These are phyloP conservation scores for Aplodontia rufa DNA, from an alignment of 2,113 vertebrate species.

Conservation along the genomic window DNA sequence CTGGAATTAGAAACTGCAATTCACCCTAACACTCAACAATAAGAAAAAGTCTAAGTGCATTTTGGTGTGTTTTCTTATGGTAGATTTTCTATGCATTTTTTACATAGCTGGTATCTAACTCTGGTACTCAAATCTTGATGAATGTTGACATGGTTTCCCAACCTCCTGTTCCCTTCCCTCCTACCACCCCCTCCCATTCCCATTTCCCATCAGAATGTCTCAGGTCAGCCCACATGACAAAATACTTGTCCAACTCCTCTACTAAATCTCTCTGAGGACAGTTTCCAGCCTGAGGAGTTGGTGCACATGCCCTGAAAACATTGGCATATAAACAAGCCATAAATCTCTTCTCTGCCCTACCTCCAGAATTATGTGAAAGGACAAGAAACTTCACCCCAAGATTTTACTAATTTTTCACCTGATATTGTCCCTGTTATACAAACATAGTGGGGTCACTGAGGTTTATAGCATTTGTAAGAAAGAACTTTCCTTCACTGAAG, in stretches of 20 bases:
- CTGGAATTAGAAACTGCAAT: background rate
- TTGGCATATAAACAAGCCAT: background rate
- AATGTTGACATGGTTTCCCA: background rate
- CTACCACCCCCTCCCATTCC: background rate
- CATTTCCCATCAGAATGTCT: background rate
- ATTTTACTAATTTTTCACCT: background rate
- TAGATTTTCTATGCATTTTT: background rate
- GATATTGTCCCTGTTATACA: background rate
- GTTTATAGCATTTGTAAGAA: background rate
- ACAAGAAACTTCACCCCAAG: too few species aligned
- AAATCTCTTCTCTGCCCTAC: rapidly evolving
- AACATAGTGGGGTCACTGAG: background rate
- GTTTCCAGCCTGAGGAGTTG: background rate
- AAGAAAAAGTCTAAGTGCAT: background rate
- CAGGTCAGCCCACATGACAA: background rate
- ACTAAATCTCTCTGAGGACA: background rate
- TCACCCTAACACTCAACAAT: background rate
- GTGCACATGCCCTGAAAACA: background rate
- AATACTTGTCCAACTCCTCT: background rate
- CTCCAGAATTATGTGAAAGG: too few species aligned
- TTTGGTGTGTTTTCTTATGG: background rate
- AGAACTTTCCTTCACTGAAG: background rate
- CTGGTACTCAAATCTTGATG: background rate
- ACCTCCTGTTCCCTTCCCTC: background rate
- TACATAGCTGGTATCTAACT: background rate